These are phyloP conservation scores for Myrmecophaga tridactyla DNA, from an alignment of 2,113 vertebrate genomes.

Conservation along the genomic window DNA sequence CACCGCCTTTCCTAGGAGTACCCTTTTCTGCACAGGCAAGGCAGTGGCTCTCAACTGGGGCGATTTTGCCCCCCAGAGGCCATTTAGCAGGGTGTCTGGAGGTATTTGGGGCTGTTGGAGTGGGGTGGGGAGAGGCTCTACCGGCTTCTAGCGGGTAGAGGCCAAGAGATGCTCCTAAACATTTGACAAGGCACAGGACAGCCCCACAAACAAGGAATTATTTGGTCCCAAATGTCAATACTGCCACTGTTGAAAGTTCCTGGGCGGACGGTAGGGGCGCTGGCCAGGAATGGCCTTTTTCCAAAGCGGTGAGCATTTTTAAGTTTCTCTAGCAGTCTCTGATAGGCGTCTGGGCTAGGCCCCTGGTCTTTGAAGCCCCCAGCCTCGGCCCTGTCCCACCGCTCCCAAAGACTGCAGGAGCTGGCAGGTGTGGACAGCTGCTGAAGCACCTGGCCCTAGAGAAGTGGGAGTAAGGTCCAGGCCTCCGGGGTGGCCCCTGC, in stretches of 20 bases:
- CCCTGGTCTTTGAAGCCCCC: neutral
- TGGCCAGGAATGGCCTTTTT: neutral
- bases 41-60: neutral
- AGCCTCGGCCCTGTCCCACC: neutral
- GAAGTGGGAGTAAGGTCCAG: neutral
- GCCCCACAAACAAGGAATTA: neutral
- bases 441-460: neutral
- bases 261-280: neutral
- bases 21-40: neutral
- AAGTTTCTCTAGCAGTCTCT: neutral
- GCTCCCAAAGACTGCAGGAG: neutral
- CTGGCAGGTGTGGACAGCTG: conserved; percentile 25
- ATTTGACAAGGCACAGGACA: neutral
- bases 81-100: neutral
- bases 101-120: neutral
- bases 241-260: neutral
- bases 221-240: fast-evolving
- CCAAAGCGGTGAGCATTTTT: neutral
- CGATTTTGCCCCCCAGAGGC: neutral
- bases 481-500: neutral
- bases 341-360: neutral
- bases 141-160: neutral
- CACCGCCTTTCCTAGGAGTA: neutral
- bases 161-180: neutral
- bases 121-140: neutral